Evolutionary conservation across 2,113 vertebrate species (phyloP), one percentile per base, ranked within the genome.

Genomic region (Centropus bengalensis): DNA sequence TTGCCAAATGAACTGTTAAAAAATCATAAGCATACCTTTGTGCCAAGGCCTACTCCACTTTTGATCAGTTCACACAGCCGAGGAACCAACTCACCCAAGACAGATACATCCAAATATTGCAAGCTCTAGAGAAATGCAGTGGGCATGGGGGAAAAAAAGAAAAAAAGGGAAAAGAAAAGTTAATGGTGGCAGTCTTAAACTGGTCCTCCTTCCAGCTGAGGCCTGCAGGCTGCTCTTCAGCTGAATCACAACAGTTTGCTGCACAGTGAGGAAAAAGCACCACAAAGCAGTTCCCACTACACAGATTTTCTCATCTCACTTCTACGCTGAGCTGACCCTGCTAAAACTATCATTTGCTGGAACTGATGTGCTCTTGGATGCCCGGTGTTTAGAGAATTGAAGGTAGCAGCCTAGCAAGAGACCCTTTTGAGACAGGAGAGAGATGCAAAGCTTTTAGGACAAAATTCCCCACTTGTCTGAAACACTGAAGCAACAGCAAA

Each of bases 41-140:
- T 99, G 86, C 99, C 99, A 82, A 99, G 97, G 70, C 99, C 99
- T 12, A 99, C 98, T 89, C 99, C 99, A 93, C 99, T 99, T 97
- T 98, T 99, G 42, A 99, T 98, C 83, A 99, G 98, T 60, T 99
- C 99, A 97, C 99, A 99, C 30, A 99, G 98, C 52, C 98, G 98
- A 84, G 99, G 99, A 91, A 99, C 97, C 81, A 99, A 98, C 59
- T 99, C 99, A 49, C 98, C 98, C 11, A 99, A 97, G 82, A 99
- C 99, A 1, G 98, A 98, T 20, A 98, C 98, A 93, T 99, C 99
- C 52, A 99, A 97, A 96, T 99, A 99, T 82, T 99, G 99, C 97
- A 99, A 98, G 97, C 99, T 99, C 99, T 99, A 95, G 69, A 64
- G 67, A 84, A 91, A 96, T 92, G 28, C 59, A 68, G 93, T 47